Evolutionary conservation across 2,888 invertebrate species (phyloP).

Genomic region (Polia nebulosa): DNA sequence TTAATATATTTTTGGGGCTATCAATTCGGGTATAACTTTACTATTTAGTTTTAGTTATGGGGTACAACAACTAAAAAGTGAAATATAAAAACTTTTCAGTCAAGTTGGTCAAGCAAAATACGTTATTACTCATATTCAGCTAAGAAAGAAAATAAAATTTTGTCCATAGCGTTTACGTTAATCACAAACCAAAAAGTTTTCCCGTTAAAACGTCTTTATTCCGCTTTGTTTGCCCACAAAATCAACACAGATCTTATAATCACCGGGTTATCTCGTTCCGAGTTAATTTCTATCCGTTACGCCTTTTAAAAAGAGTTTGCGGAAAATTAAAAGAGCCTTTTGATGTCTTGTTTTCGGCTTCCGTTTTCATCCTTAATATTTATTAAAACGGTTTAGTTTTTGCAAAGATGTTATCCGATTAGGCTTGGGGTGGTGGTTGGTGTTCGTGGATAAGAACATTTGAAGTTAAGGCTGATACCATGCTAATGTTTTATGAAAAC

Average conservation of each 20-base stretch:
- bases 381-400: conserved; percentile 47
- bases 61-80: too few species aligned
- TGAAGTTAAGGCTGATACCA: too few species aligned
- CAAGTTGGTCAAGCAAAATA: too few species aligned
- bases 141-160: not conserved
- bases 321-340: conserved; percentile 49
- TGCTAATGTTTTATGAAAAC: not conserved
- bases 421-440: not conserved
- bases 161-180: not conserved
- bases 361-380: conserved; percentile 41
- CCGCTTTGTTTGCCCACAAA: conserved; percentile 54
- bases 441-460: not conserved
- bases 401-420: conserved; percentile 19
- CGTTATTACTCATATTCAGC: too few species aligned
- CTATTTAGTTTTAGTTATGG: too few species aligned
- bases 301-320: conserved; percentile 43
- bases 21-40: too few species aligned
- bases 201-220: conserved; percentile 18
- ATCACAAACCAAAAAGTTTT: conserved; percentile 24
- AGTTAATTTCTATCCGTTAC: conserved; percentile 58
- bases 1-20: too few species aligned
- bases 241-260: conserved; percentile 54
- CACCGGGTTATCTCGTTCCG: conserved; percentile 52
- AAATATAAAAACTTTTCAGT: too few species aligned
- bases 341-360: conserved; percentile 42